These are phyloP conservation scores for Hypotaenidia okinawae DNA, from an alignment of 2,797 vertebrate species.

Conservation along the genomic window DNA sequence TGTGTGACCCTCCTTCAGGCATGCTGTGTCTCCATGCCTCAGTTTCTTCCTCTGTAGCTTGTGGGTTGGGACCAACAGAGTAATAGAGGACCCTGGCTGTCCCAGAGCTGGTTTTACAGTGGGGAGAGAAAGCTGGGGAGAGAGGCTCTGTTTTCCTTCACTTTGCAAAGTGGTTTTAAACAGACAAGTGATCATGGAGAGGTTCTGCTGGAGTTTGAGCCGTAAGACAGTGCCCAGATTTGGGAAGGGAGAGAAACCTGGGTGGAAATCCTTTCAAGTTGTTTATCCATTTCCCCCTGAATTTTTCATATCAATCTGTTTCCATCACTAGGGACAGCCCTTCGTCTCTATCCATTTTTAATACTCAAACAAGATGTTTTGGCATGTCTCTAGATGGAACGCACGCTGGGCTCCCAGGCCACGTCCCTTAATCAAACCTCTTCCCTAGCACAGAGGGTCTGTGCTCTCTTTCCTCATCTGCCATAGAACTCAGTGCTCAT, in stretches of 20 bases:
- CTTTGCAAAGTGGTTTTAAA: background rate
- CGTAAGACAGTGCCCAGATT: background rate
- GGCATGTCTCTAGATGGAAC: too few species aligned
- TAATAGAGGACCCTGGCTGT: background rate
- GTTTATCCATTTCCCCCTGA: background rate
- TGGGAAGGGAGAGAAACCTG: background rate
- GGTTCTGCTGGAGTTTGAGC: background rate
- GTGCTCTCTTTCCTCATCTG: background rate
- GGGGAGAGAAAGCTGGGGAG: background rate
- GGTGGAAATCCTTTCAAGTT: background rate
- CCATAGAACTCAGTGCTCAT: background rate
- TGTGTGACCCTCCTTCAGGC: background rate
- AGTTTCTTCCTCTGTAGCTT: background rate
- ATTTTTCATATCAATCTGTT: background rate
- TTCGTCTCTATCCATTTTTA: too few species aligned
- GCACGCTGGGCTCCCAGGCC: too few species aligned
- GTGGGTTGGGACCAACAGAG: background rate
- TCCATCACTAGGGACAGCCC: background rate
- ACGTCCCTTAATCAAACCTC: too few species aligned
- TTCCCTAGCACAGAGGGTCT: background rate
- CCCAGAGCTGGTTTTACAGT: background rate
- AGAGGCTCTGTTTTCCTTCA: background rate
- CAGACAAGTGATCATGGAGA: background rate
- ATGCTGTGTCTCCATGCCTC: accelerated
- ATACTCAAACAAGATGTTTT: too few species aligned